phyloP scores from a whole-genome alignment of 2,113 vertebrate species.

The Eulemur rufifrons region DNA sequence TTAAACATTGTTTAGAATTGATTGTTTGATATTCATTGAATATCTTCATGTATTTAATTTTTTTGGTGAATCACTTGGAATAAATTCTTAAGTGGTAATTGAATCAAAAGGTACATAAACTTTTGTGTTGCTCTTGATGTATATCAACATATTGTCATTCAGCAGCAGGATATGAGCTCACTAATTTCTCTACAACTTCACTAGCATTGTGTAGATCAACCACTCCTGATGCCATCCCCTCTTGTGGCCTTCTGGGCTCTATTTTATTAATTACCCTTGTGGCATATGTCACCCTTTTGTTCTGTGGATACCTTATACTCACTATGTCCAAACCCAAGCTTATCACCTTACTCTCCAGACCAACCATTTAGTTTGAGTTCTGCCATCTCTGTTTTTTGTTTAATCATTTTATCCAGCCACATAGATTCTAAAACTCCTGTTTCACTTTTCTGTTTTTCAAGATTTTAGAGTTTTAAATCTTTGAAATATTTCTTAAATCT shows the following conservation, averaged over 20 bases:
- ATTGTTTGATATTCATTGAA: neutral
- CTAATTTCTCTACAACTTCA: neutral
- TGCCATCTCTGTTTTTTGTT: neutral
- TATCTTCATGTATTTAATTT: neutral
- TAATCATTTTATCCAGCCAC: neutral
- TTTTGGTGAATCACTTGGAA: neutral
- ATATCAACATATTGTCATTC: neutral
- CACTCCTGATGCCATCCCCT: neutral
- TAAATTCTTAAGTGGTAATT: slow-evolving; percentile 24
- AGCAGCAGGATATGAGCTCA: neutral
- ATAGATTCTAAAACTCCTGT: neutral
- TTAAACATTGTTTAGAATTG: slow-evolving; percentile 13
- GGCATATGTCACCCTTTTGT: neutral
- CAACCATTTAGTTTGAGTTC: neutral
- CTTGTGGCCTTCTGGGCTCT: neutral
- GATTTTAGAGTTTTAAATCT: neutral
- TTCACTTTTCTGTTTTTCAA: neutral
- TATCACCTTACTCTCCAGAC: neutral
- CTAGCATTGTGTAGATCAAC: neutral
- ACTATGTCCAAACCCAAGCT: neutral
- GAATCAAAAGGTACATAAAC: neutral
- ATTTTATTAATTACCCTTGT: neutral
- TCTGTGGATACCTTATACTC: neutral
- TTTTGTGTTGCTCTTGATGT: neutral
- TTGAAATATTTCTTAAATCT: neutral